A percentile compares a stretch with the other conserved stretches of the same genome.
These are phyloP conservation scores for Pangasianodon hypophthalmus DNA, from an alignment of 2,113 vertebrate genomes.

Conservation along the genomic window DNA sequence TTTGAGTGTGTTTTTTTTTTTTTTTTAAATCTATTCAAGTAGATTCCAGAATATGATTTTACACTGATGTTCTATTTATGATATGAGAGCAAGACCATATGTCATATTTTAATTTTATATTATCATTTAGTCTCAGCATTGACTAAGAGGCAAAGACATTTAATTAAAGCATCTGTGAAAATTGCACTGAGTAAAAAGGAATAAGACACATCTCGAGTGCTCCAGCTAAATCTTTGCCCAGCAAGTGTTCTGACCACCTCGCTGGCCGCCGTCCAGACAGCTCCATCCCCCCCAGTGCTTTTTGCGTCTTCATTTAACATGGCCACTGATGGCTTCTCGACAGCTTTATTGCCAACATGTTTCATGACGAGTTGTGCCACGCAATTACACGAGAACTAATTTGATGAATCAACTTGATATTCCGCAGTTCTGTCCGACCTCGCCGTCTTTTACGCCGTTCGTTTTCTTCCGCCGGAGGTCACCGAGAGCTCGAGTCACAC, in stretches of 20 bases:
- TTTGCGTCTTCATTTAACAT: conserved; percentile 87
- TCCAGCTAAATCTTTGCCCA: conserved; percentile 22
- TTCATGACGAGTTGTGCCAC: conserved; percentile 86
- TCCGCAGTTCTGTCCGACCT: conserved; percentile 81
- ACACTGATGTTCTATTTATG: not conserved
- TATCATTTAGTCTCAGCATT: conserved; percentile 31
- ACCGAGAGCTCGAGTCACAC: conserved; percentile 79
- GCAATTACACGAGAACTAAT: conserved; percentile 90
- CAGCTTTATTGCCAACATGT: conserved; percentile 87
- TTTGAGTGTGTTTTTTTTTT: not conserved
- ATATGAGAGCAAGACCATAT: not conserved
- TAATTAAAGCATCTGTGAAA: conserved; percentile 50
- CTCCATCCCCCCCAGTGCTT: conserved; percentile 79
- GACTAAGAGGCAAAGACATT: conserved; percentile 42
- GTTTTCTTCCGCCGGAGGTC: conserved; percentile 79
- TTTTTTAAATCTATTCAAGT: conserved; percentile 1
- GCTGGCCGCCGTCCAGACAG: conserved; percentile 78
- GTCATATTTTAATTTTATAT: conserved; percentile 39
- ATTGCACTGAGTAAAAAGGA: conserved; percentile 32
- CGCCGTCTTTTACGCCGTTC: conserved; percentile 76
- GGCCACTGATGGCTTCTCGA: conserved; percentile 85
- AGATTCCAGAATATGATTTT: not conserved
- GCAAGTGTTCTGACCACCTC: conserved; percentile 66
- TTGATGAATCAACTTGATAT: conserved; percentile 96
- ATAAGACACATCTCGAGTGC: conserved; percentile 33